A percentile compares a stretch with the other conserved stretches of the same genome.
phyloP scores from a whole-genome alignment of 2,113 vertebrate species.

The Rhinichthys klamathensis region DNA sequence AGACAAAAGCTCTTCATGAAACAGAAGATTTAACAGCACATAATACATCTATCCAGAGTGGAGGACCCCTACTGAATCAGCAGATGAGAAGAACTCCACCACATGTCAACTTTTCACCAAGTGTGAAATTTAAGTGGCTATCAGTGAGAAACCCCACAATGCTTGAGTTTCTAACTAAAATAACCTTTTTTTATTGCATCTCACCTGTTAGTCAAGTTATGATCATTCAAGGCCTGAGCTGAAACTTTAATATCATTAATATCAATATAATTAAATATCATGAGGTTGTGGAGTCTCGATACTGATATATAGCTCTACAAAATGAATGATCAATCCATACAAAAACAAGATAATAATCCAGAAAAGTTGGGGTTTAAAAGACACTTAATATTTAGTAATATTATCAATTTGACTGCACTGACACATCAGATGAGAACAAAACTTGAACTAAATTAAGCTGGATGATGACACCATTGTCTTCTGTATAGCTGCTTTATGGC shows the following conservation, averaged over 20 bases:
- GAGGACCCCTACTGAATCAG: background rate
- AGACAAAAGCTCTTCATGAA: slow-evolving; percentile 46
- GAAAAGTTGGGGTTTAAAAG: too few relatives aligned
- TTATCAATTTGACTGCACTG: background rate
- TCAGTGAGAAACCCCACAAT: background rate
- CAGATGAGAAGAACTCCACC: slow-evolving; percentile 2
- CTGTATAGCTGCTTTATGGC: too few relatives aligned
- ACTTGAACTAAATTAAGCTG: too few relatives aligned
- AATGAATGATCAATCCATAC: background rate
- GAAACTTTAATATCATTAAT: too few relatives aligned
- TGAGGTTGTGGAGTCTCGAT: background rate
- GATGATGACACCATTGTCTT: too few relatives aligned
- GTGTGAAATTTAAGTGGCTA: slow-evolving; percentile 27
- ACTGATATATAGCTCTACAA: background rate
- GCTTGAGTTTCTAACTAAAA: background rate
- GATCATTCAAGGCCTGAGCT: background rate
- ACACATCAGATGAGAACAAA: too few relatives aligned
- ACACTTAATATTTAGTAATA: background rate
- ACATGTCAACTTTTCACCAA: slow-evolving; percentile 3
- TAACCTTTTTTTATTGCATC: background rate
- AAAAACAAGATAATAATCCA: background rate
- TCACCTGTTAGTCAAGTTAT: slow-evolving; percentile 1
- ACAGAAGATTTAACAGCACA: background rate
- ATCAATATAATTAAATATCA: background rate
- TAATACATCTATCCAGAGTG: background rate